A percentile compares a stretch with the other conserved stretches of the same genome.
Conservation (phyloP, 2,888 invertebrate genomes). For the Dynastes maya region DNA sequence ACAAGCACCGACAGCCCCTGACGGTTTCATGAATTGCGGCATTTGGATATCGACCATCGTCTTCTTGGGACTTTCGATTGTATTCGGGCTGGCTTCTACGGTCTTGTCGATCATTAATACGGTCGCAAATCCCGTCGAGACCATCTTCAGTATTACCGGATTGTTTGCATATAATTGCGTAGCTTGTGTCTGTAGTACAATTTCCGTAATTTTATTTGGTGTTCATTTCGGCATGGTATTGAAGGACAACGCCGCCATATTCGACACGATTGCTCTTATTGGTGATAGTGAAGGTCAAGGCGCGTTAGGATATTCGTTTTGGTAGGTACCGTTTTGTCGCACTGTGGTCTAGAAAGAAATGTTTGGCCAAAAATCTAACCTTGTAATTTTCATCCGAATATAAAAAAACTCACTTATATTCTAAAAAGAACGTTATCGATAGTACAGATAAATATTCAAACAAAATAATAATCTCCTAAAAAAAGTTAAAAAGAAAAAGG, state of each 20-base stretch:
- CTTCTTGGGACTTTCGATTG: constrained; percentile 71
- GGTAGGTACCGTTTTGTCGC: constrained; percentile 61
- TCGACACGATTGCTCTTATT: constrained; percentile 65
- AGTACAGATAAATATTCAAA: no score
- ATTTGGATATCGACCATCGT: constrained; percentile 75
- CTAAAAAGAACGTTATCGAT: no score
- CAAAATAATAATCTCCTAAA: no score
- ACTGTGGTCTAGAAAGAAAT: no score
- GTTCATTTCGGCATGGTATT: constrained; percentile 64
- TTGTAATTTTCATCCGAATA: no score
- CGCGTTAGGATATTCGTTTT: constrained; percentile 70
- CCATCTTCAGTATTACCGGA: constrained; percentile 74
- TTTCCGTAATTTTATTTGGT: constrained; percentile 69
- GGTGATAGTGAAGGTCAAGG: constrained; percentile 64
- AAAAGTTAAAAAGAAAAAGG: no score
- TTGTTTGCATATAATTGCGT: constrained; percentile 76
- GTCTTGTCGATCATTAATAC: constrained; percentile 75
- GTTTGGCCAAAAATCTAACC: neutral
- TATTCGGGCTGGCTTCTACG: constrained; percentile 71
- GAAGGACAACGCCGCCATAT: constrained; percentile 66
- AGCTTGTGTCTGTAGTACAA: constrained; percentile 65
- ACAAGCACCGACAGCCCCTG: neutral
- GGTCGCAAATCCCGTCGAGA: constrained; percentile 75
- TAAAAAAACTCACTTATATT: no score
- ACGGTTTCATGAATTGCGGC: constrained; percentile 67